phyloP scores from a whole-genome alignment of 2,113 vertebrate species.

The Anhinga rufa region DNA sequence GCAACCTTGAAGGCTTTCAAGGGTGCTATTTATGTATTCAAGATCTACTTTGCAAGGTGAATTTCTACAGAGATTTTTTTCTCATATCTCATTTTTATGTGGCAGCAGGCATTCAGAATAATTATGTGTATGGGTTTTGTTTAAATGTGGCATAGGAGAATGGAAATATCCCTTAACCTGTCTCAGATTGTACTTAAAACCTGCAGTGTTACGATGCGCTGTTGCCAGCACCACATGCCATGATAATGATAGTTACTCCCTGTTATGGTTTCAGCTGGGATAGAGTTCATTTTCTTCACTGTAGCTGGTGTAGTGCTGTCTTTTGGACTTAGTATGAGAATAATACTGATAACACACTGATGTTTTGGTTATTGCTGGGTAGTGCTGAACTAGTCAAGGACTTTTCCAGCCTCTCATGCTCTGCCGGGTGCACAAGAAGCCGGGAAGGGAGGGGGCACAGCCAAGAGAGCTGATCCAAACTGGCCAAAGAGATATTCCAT shows the following conservation, averaged over 20 bases:
- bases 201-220: background rate
- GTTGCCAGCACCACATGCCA: constrained; percentile 47
- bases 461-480: too few species aligned
- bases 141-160: constrained; percentile 43
- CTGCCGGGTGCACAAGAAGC: too few species aligned
- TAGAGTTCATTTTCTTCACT: too few species aligned
- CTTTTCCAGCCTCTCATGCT: too few species aligned
- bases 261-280: too few species aligned
- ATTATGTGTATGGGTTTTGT: constrained; percentile 42
- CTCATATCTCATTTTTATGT: constrained; percentile 9
- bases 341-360: too few species aligned
- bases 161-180: constrained; percentile 58
- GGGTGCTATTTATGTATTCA: background rate
- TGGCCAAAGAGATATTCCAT: too few species aligned
- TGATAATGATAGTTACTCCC: constrained; percentile 52
- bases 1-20: background rate
- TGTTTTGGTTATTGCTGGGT: too few species aligned
- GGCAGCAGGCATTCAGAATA: constrained; percentile 23
- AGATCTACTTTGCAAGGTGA: background rate
- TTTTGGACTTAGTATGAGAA: too few species aligned
- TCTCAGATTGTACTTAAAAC: constrained; percentile 42
- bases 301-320: too few species aligned
- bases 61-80: background rate
- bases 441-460: too few species aligned
- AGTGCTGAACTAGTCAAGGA: too few species aligned